Percentiles rank a stretch among this genome's conserved stretches.
These are phyloP conservation scores for Scelioninae gen. 1 DNA, from an alignment of 2,888 invertebrate species.

Conservation along the genomic window DNA sequence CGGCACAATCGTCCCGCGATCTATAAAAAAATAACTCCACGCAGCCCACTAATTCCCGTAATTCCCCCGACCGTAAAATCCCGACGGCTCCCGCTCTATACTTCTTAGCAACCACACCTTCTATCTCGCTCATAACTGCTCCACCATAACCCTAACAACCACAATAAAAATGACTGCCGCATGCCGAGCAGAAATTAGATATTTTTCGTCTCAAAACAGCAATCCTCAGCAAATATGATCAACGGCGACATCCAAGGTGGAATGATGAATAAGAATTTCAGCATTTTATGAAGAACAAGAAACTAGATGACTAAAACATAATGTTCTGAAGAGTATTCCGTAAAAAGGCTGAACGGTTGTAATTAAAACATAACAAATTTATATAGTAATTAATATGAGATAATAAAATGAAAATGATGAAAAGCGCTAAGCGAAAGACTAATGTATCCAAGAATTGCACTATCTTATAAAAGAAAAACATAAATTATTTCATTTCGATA, in stretches of 20 bases:
- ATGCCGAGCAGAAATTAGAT: conserved; percentile 1
- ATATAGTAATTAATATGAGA: too few relatives aligned
- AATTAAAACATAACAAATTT: too few relatives aligned
- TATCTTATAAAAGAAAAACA: too few relatives aligned
- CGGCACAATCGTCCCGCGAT: conserved; percentile 22
- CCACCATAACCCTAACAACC: conserved; percentile 43
- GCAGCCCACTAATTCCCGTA: conserved; percentile 38
- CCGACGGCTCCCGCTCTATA: conserved; percentile 23
- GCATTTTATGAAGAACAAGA: too few relatives aligned
- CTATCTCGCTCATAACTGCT: conserved; percentile 34
- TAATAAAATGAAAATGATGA: too few relatives aligned
- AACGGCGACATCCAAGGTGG: not conserved
- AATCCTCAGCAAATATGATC: not conserved
- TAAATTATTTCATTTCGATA: too few relatives aligned
- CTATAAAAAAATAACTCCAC: conserved; percentile 33
- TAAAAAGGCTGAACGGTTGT: too few relatives aligned
- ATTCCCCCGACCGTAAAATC: conserved; percentile 45
- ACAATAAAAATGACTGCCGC: conserved; percentile 48
- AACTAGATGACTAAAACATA: too few relatives aligned
- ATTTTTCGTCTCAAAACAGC: conserved; percentile 13
- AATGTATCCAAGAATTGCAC: too few relatives aligned
- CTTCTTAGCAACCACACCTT: conserved; percentile 36
- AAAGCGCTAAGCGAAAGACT: too few relatives aligned
- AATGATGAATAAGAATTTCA: not conserved
- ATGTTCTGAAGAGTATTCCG: too few relatives aligned